Percentiles rank a stretch among this genome's conserved stretches.
Evolutionary conservation across 2,888 invertebrate species (phyloP).

Genomic region (Harmothoe impar): DNA sequence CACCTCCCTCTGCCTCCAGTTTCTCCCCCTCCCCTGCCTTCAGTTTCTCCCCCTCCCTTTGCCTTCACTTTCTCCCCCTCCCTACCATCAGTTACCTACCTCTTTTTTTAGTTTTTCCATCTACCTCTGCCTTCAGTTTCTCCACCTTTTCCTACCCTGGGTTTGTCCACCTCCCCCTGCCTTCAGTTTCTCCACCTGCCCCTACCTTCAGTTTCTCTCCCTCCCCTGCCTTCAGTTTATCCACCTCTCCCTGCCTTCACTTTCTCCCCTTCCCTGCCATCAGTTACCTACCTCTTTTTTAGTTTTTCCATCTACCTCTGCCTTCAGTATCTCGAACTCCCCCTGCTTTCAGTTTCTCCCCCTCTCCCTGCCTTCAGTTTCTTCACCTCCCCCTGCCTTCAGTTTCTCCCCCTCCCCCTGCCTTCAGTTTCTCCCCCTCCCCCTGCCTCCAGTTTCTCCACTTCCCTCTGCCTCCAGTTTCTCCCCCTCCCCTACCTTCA

Average conservation of each 20-base stretch:
- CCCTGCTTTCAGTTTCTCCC: not conserved
- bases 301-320: too few relatives aligned
- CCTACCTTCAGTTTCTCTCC: not conserved
- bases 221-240: not conserved
- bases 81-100: not conserved
- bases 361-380: not conserved
- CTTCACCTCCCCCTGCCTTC: too few relatives aligned
- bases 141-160: too few relatives aligned
- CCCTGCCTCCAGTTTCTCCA: too few relatives aligned
- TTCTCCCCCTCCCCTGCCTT: not conserved
- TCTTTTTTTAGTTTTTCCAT: not conserved
- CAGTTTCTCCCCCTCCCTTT: not conserved
- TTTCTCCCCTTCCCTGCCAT: too few relatives aligned
- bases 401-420: too few relatives aligned
- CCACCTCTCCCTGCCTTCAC: too few relatives aligned
- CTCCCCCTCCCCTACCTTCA: too few relatives aligned
- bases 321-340: not conserved
- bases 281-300: too few relatives aligned
- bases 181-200: not conserved
- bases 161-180: not conserved
- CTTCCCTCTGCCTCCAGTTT: too few relatives aligned
- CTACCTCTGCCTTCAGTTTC: too few relatives aligned
- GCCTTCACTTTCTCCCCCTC: not conserved
- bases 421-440: too few relatives aligned
- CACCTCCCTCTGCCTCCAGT: not conserved